Evolutionary conservation across 2,888 invertebrate species (phyloP), one percentile per base, ranked within the genome.

Genomic region (Agonum fuliginosum): DNA sequence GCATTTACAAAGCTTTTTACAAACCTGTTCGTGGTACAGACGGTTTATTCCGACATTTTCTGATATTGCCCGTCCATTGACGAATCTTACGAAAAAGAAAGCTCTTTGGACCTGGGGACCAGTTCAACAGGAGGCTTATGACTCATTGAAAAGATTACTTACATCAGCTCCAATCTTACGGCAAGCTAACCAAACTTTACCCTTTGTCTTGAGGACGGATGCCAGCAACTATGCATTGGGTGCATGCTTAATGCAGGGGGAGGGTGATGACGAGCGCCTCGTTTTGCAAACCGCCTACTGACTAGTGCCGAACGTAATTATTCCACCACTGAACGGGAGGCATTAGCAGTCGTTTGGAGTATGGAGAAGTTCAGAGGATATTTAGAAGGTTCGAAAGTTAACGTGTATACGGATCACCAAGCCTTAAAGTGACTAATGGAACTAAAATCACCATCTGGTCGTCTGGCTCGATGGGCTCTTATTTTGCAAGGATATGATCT

Each of bases 401-500:
- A 78, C 0, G 81, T 87, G 0, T 77, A 83, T 1, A 87, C 86
- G 0, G 88, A 87, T 72, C 87, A 87, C 62, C 83, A 85, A 74
- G 84, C 87, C 0, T 80, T 88, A 27, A 85, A 86, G 83, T 88
- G 86, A 85, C 78, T 88, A 4, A 79, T 86, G 78, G 80, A 81
- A 0, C 34, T 87, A 3, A 86, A 87, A 78, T 82, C 86, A 4
- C 85, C 85, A 0, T 82, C 83, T 12, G 86, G 87, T 6, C 78
- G 88, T 27, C 79, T 89, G 0, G 85, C 85, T 0, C 79, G 88
- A 41, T 89, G 88, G 88, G 85, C 86, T 0, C 54, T 88, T 4
- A 78, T 81, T 8, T 75, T 89, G 0, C 85, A 87, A 79, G 78
- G 81, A 1, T 87, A 83, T 78, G 82, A 87, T 27, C 78, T 87